These are phyloP conservation scores for Pangasianodon gigas DNA, from an alignment of 2,113 vertebrate genomes.

Conservation along the genomic window DNA sequence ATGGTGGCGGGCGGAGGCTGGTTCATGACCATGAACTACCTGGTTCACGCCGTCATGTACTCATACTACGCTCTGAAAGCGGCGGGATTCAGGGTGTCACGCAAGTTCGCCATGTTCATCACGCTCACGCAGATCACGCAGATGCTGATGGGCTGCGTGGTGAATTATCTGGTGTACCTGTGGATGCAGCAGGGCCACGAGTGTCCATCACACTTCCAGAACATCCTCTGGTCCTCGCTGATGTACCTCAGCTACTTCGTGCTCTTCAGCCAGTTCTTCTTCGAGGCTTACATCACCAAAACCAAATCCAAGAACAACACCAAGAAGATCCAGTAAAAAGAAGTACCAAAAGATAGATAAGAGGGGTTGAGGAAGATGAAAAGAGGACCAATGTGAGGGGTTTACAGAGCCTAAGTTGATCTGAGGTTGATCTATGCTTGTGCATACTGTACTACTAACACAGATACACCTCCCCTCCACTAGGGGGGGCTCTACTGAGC, in stretches of 20 bases:
- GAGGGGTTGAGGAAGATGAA: constrained; percentile 14
- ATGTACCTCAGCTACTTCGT: constrained; percentile 99
- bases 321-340: constrained; percentile 58
- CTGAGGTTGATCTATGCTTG: constrained; percentile 57
- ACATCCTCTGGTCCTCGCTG: constrained; percentile 97
- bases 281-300: constrained; percentile 92
- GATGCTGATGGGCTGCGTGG: constrained; percentile 94
- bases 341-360: constrained; percentile 4
- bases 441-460: constrained; percentile 65
- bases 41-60: constrained; percentile 98
- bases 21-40: constrained; percentile 99
- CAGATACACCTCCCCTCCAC: constrained; percentile 54
- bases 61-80: constrained; percentile 95
- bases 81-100: constrained; percentile 91
- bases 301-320: constrained; percentile 67
- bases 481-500: constrained; percentile 53
- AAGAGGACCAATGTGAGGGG: constrained; percentile 42
- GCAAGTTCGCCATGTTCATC: constrained; percentile 99
- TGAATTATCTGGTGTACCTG: constrained; percentile 96
- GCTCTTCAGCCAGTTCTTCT: constrained; percentile 98
- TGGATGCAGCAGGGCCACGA: constrained; percentile 97
- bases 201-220: constrained; percentile 94
- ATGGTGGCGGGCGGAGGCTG: constrained; percentile 98
- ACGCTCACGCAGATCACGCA: constrained; percentile 97
- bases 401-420: constrained; percentile 42